phyloP scores from a whole-genome alignment of 2,113 vertebrate genomes.

The Gymnogyps californianus region DNA sequence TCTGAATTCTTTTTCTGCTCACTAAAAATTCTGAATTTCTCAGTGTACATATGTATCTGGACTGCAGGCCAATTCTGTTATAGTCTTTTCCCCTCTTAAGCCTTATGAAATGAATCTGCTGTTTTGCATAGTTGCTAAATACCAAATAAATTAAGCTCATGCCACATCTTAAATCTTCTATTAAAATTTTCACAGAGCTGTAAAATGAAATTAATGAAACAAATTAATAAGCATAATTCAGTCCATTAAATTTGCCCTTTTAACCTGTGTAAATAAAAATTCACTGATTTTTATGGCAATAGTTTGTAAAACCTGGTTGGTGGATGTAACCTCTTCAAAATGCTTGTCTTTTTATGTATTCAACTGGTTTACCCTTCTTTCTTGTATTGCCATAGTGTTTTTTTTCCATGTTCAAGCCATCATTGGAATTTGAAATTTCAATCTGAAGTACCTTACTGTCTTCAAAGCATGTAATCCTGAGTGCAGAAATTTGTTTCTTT shows the following conservation, averaged over 20 bases:
- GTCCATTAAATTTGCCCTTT: constrained; percentile 1
- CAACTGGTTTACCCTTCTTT: not conserved
- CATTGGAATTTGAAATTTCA: not conserved
- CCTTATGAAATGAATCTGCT: not conserved
- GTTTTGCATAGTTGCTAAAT: not conserved
- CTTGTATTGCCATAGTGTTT: not conserved
- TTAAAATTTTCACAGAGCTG: not conserved
- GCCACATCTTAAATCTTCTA: not conserved
- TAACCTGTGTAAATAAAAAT: not conserved
- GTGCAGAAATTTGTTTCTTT: not conserved
- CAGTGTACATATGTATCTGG: not conserved
- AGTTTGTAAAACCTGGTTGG: not conserved
- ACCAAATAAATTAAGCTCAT: not conserved
- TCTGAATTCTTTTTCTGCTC: not conserved
- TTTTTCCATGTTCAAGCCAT: not conserved
- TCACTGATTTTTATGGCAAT: not conserved
- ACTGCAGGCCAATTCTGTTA: not conserved
- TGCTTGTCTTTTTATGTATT: not conserved
- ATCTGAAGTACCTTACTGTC: not conserved
- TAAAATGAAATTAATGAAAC: constrained; percentile 16
- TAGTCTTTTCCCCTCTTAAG: not conserved
- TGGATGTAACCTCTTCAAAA: not conserved
- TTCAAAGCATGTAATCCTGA: not conserved
- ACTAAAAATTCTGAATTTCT: not conserved
- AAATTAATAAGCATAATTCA: not conserved